A percentile compares a stretch with the other conserved stretches of the same genome.
phyloP scores from a whole-genome alignment of 2,113 vertebrate genomes.

The Petaurus breviceps region DNA sequence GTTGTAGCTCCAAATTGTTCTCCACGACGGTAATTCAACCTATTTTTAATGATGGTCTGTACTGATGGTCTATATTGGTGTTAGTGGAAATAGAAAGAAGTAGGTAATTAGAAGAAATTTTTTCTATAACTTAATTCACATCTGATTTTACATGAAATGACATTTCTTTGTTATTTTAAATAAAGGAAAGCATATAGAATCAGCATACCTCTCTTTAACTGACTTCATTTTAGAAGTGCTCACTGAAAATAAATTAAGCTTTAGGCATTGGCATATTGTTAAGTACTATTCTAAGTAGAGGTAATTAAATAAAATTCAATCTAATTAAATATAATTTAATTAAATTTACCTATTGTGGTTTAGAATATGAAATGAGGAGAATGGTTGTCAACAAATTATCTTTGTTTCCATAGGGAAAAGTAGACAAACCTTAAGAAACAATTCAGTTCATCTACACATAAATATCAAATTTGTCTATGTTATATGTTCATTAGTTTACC shows the following conservation, averaged over 20 bases:
- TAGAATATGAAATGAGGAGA: conserved; percentile 75
- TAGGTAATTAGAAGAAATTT: no score
- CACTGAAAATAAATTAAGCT: conserved; percentile 48
- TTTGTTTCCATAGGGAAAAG: conserved; percentile 67
- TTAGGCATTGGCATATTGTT: conserved; percentile 40
- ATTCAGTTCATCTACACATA: conserved; percentile 62
- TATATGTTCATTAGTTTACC: neutral
- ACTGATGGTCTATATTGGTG: no score
- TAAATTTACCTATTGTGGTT: conserved; percentile 70
- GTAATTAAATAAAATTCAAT: conserved; percentile 76
- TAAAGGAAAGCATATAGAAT: neutral
- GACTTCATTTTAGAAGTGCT: conserved; percentile 28
- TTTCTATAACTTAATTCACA: no score
- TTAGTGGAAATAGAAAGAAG: no score
- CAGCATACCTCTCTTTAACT: neutral
- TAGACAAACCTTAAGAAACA: conserved; percentile 69
- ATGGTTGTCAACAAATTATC: conserved; percentile 26
- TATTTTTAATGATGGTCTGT: no score
- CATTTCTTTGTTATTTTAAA: no score
- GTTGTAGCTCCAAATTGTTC: no score
- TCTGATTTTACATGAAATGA: no score
- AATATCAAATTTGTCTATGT: conserved; percentile 32
- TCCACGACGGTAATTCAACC: neutral
- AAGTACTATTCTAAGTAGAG: conserved; percentile 76
- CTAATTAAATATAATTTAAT: conserved; percentile 75